Percentiles rank a stretch among this genome's conserved stretches.
phyloP scores from a whole-genome alignment of 2,797 vertebrate genomes.

The Champsocephalus gunnari region DNA sequence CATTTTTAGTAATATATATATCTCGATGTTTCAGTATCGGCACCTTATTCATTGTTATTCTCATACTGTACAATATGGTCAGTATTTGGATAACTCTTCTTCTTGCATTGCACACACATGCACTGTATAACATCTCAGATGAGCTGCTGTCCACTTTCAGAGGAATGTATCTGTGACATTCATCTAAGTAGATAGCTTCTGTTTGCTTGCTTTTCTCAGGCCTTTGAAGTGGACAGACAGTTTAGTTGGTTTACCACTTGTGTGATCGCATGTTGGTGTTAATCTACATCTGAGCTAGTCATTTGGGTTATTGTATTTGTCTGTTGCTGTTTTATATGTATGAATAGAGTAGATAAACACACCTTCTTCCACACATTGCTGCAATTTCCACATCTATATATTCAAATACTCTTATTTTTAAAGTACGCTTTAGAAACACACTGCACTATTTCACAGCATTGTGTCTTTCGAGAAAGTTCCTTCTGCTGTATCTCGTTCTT shows the following conservation, averaged over 20 bases:
- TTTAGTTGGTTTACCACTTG: neutral
- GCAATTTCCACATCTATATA: neutral
- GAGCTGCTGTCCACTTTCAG: neutral
- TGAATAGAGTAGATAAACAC: too few relatives aligned
- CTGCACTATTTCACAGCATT: neutral
- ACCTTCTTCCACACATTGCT: neutral
- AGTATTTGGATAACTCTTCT: neutral
- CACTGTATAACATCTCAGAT: neutral
- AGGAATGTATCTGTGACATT: constrained; percentile 12
- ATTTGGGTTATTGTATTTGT: neutral
- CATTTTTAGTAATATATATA: constrained; percentile 16
- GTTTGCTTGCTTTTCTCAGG: neutral
- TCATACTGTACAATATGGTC: neutral
- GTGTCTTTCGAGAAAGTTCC: constrained; percentile 10
- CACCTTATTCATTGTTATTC: neutral
- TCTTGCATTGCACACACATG: too few relatives aligned
- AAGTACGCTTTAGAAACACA: constrained; percentile 7
- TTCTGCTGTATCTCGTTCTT: neutral
- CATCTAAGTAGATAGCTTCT: neutral
- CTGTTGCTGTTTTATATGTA: too few relatives aligned
- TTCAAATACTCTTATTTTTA: neutral
- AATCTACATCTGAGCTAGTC: neutral
- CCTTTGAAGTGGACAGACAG: neutral
- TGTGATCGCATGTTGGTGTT: neutral
- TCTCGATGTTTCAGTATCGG: neutral